Percentiles rank a stretch among this genome's conserved stretches.
Conservation (phyloP, 2,888 invertebrate genomes). For the Apamea sordens region DNA sequence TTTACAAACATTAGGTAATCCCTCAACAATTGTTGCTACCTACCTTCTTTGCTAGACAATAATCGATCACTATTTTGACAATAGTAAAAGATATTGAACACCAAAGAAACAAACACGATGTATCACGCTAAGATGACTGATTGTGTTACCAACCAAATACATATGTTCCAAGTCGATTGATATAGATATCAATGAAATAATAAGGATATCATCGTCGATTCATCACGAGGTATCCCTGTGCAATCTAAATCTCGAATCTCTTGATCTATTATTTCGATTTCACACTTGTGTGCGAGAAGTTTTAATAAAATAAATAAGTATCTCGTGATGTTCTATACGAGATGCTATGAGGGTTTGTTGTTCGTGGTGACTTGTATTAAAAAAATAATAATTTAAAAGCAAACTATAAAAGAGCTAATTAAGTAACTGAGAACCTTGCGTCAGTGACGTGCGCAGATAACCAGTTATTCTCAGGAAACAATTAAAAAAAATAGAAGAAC, state of each 20-base stretch:
- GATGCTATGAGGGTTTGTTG: neutral
- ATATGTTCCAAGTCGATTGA: neutral
- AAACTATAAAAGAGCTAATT: neutral
- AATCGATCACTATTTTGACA: constrained; percentile 43
- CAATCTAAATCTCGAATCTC: neutral
- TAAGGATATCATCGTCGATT: neutral
- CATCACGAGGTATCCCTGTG: neutral
- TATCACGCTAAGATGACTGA: neutral
- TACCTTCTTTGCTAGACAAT: constrained; percentile 6
- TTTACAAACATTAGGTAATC: constrained; percentile 9
- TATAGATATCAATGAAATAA: neutral
- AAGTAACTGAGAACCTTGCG: constrained; percentile 18
- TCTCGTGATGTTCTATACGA: neutral
- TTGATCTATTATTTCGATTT: neutral
- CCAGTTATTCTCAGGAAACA: constrained; percentile 31
- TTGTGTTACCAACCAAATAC: neutral
- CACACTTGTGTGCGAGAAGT: neutral
- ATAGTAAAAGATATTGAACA: neutral
- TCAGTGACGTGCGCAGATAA: neutral
- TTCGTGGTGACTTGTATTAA: neutral
- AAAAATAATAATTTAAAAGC: neutral
- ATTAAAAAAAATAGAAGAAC: neutral
- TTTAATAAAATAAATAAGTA: neutral
- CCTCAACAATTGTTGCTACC: neutral
- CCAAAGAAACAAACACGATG: constrained; percentile 10